phyloP scores from a whole-genome alignment of 2,113 vertebrate genomes.

The Xiphias gladius region DNA sequence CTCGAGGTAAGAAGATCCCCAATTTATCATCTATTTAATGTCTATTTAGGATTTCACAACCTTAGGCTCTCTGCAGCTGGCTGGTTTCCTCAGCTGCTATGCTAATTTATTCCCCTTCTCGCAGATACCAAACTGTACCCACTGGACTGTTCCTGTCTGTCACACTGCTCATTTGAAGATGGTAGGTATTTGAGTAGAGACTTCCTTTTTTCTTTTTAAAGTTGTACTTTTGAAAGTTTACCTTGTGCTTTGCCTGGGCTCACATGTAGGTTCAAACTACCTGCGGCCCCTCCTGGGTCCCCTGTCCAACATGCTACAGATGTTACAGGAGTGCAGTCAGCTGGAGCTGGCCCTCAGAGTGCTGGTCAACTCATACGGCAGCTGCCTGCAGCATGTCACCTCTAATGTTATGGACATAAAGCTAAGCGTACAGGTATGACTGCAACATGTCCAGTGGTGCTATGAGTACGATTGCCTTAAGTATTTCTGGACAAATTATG shows the following conservation, averaged over 20 bases:
- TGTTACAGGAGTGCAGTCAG: slow-evolving; percentile 93
- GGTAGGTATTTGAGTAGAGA: slow-evolving; percentile 79
- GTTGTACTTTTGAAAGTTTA: background rate
- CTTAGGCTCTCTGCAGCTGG: background rate
- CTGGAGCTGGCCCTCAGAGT: slow-evolving; percentile 89
- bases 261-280: slow-evolving; percentile 82
- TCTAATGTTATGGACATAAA: slow-evolving; percentile 86
- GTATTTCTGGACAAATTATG: background rate
- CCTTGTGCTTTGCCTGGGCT: background rate
- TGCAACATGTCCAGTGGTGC: background rate
- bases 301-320: slow-evolving; percentile 87
- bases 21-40: background rate
- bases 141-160: slow-evolving; percentile 89
- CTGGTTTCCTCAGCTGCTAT: background rate
- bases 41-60: slow-evolving; percentile 6
- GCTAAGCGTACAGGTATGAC: slow-evolving; percentile 77
- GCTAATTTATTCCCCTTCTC: slow-evolving; percentile 53
- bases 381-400: slow-evolving; percentile 89
- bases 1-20: slow-evolving; percentile 80
- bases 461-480: background rate
- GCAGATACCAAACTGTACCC: slow-evolving; percentile 88
- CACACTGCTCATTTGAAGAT: slow-evolving; percentile 86
- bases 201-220: background rate
- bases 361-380: slow-evolving; percentile 84
- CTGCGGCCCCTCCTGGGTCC: slow-evolving; percentile 82